These are phyloP conservation scores for Tenebrio molitor DNA, from an alignment of 1,140 invertebrate species.

Conservation along the genomic window DNA sequence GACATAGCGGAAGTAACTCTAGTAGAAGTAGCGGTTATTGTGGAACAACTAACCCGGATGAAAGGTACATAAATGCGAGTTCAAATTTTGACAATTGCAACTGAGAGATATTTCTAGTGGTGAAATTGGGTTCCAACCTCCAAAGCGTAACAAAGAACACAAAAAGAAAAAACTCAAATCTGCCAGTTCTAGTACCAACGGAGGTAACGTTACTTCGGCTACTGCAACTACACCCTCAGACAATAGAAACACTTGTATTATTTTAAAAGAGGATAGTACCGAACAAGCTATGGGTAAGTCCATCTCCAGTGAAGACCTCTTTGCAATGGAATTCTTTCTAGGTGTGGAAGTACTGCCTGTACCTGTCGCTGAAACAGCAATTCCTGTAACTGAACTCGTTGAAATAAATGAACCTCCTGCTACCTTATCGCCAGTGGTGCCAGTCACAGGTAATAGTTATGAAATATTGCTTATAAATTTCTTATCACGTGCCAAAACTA, in stretches of 20 bases:
- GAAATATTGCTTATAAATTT: slow-evolving; percentile 26
- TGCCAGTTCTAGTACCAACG: slow-evolving; percentile 43
- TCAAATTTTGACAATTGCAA: slow-evolving; percentile 6
- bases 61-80: slow-evolving; percentile 56
- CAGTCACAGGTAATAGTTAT: slow-evolving; percentile 55
- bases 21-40: slow-evolving; percentile 85
- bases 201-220: slow-evolving; percentile 33
- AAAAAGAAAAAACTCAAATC: slow-evolving; percentile 69
- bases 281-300: slow-evolving; percentile 51
- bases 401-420: slow-evolving; percentile 1
- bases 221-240: slow-evolving; percentile 34
- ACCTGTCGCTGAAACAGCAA: slow-evolving; percentile 34
- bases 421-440: slow-evolving; percentile 13
- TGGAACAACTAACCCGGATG: slow-evolving; percentile 69
- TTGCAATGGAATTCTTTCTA: background rate
- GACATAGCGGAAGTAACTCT: slow-evolving; percentile 80
- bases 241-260: slow-evolving; percentile 31
- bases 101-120: slow-evolving; percentile 36
- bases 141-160: slow-evolving; percentile 68
- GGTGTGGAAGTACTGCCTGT: slow-evolving; percentile 8
- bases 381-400: background rate
- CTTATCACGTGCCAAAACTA: no score
- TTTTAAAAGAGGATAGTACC: slow-evolving; percentile 39
- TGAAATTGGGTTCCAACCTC: slow-evolving; percentile 47
- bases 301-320: background rate